phyloP scores from a whole-genome alignment of 2,888 invertebrate species.

The Eristalis arbustorum region DNA sequence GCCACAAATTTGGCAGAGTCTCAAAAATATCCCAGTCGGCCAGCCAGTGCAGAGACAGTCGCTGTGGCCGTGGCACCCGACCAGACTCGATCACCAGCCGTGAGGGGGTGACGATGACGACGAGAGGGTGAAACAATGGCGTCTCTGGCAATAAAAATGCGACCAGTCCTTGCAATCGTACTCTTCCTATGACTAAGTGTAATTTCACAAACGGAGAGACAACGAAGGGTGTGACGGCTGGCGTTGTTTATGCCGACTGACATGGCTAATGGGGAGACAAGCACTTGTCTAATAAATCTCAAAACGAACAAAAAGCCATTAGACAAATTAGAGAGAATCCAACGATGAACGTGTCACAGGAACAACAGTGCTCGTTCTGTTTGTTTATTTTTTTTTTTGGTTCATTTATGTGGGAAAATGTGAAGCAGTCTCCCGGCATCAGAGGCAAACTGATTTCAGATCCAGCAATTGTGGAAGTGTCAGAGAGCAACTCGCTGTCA shows the following conservation, averaged over 20 bases:
- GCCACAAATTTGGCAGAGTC: slow-evolving; percentile 64
- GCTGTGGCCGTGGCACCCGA: background rate
- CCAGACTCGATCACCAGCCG: background rate
- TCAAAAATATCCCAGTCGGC: slow-evolving; percentile 46
- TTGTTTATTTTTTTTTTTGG: background rate
- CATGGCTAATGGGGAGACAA: slow-evolving; percentile 57
- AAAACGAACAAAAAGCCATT: slow-evolving; percentile 32
- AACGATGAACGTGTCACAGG: background rate
- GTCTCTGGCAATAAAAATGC: slow-evolving; percentile 61
- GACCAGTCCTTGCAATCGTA: slow-evolving; percentile 43
- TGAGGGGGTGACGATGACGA: slow-evolving; percentile 42
- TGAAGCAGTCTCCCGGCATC: background rate
- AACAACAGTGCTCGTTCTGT: too few species aligned
- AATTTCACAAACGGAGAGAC: slow-evolving; percentile 38
- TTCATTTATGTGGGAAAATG: background rate
- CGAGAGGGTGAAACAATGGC: slow-evolving; percentile 61
- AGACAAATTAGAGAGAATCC: slow-evolving; percentile 28
- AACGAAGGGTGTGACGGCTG: slow-evolving; percentile 43
- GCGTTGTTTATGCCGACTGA: slow-evolving; percentile 51
- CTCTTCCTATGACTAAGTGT: slow-evolving; percentile 54
- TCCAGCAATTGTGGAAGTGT: background rate
- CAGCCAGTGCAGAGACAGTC: slow-evolving; percentile 28
- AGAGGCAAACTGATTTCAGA: background rate
- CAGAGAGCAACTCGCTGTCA: slow-evolving; percentile 7
- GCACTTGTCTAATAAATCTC: slow-evolving; percentile 56